Percentiles rank a stretch among this genome's conserved stretches.
Conservation (phyloP, 1,140 invertebrate species). For the Nasonia longicornis region DNA sequence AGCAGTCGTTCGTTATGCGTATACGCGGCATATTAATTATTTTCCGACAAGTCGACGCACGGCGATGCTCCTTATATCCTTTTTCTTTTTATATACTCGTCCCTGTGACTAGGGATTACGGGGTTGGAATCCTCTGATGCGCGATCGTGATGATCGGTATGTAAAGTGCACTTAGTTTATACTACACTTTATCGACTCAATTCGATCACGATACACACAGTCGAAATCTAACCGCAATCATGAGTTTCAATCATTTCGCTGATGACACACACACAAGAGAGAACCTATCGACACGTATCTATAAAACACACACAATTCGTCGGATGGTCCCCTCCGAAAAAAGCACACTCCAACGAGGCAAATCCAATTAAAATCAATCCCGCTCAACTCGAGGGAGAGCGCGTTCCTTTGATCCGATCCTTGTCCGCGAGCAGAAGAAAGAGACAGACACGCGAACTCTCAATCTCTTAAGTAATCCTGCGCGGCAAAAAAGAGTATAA, state of each 20-base stretch:
- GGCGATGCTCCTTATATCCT: background rate
- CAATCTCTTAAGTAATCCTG: background rate
- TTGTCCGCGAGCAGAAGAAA: background rate
- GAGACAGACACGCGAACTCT: background rate
- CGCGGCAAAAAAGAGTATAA: no score
- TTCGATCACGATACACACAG: no score
- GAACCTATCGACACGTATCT: background rate
- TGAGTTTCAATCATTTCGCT: background rate
- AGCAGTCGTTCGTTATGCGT: slow-evolving; percentile 62
- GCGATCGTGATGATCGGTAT: background rate
- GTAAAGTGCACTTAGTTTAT: no score
- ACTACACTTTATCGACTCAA: no score
- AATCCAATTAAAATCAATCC: slow-evolving; percentile 40
- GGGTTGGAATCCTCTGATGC: background rate
- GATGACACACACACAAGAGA: background rate
- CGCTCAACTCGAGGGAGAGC: background rate
- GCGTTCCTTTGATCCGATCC: background rate
- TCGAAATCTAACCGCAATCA: no score
- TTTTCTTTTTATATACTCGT: background rate
- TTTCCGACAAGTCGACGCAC: slow-evolving; percentile 49
- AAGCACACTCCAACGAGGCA: background rate
- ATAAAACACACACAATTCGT: background rate
- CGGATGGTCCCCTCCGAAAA: background rate
- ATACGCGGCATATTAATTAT: slow-evolving; percentile 63
- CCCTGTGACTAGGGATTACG: background rate